A percentile compares a stretch with the other conserved stretches of the same genome.
These are phyloP conservation scores for Germaria angustata DNA, from an alignment of 2,888 invertebrate species.

Conservation along the genomic window DNA sequence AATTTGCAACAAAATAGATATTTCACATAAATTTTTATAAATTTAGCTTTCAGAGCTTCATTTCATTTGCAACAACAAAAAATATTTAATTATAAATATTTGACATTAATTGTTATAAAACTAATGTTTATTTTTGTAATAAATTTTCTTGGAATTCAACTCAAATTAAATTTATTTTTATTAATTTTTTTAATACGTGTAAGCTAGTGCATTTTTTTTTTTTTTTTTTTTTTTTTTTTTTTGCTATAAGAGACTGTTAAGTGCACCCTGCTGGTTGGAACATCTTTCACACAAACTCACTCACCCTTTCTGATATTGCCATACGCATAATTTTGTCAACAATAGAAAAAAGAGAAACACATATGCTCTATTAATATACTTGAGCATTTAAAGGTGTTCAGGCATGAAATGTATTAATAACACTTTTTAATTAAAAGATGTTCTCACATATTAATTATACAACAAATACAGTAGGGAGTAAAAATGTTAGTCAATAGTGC, in stretches of 20 bases:
- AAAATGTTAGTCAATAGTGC: not conserved
- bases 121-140: not conserved
- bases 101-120: constrained; percentile 27
- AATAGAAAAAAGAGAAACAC: constrained; percentile 1
- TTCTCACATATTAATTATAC: constrained; percentile 58
- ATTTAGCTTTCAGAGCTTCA: too few species aligned
- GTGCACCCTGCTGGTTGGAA: not conserved
- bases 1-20: constrained; percentile 19
- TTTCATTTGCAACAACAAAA: too few species aligned
- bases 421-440: constrained; percentile 65
- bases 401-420: constrained; percentile 77
- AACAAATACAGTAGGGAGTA: constrained; percentile 35
- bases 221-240: too few species aligned
- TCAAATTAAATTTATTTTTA: too few species aligned
- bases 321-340: constrained; percentile 37
- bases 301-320: not conserved
- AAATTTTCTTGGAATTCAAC: not conserved
- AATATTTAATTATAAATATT: constrained; percentile 32
- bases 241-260: too few species aligned
- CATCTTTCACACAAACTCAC: constrained; percentile 8
- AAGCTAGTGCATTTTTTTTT: not conserved
- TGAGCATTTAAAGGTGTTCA: constrained; percentile 72
- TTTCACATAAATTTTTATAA: too few species aligned
- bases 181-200: too few species aligned
- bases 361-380: constrained; percentile 39